Percentiles rank a stretch among this genome's conserved stretches.
Evolutionary conservation across 2,797 vertebrate species (phyloP).

Genomic region (Poeciliopsis paucimaculata): DNA sequence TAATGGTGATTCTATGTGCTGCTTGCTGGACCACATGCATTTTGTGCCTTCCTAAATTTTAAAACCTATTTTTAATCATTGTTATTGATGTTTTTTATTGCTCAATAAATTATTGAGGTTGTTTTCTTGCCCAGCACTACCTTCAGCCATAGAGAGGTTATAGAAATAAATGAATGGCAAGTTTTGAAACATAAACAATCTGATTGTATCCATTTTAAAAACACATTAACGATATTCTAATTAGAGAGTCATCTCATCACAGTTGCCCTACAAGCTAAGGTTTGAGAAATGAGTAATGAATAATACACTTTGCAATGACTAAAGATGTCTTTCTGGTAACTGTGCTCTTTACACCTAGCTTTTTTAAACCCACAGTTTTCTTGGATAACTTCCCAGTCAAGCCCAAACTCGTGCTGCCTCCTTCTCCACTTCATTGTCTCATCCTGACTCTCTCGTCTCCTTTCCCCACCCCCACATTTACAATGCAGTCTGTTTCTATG

Average conservation of each 20-base stretch:
- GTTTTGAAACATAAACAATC: background rate
- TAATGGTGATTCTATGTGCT: background rate
- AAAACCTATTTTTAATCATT: background rate
- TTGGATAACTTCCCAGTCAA: conserved; percentile 44
- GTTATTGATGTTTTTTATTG: background rate
- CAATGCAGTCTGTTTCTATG: conserved; percentile 26
- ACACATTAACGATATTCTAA: background rate
- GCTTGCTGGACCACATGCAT: background rate
- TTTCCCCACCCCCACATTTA: conserved; percentile 13
- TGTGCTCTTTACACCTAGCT: conserved; percentile 2
- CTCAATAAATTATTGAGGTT: background rate
- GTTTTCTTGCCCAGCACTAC: background rate
- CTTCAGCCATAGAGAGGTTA: background rate
- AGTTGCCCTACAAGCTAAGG: background rate
- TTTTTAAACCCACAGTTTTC: conserved; percentile 39
- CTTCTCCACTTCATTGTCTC: conserved; percentile 12
- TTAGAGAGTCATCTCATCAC: conserved; percentile 1
- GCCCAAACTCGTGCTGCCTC: conserved; percentile 63
- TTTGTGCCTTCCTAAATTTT: background rate
- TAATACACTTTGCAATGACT: background rate
- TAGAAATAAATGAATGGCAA: background rate
- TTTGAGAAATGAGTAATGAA: conserved; percentile 16
- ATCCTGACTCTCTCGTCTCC: conserved; percentile 17
- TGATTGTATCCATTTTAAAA: background rate
- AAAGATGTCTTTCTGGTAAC: conserved; percentile 4